Evolutionary conservation across 2,113 vertebrate genomes (phyloP), one percentile per base, ranked within the genome.

Genomic region (Mystacornis crossleyi): DNA sequence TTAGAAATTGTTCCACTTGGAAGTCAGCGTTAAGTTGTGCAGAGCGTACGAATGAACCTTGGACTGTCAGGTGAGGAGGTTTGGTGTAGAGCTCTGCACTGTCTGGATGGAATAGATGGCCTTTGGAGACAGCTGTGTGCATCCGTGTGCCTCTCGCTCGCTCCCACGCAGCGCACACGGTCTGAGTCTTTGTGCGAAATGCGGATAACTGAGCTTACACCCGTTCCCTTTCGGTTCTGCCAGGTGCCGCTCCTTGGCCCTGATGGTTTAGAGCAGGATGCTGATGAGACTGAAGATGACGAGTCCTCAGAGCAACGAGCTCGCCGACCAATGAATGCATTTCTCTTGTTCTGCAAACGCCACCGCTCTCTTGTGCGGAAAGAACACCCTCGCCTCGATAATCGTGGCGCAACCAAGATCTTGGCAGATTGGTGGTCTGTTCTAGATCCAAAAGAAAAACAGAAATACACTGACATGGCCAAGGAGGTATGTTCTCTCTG

Each of bases 391-490:
- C 99, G 99, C 81, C 98, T 99, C 70, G 99, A 99, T 98, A 99
- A 99, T 96, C 99, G 99, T 42, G 99, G 99, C 86, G 99, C 99
- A 96, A 99, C 99, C 85, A 99, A 99, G 97, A 99, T 99, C 95
- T 96, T 99, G 98, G 99, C 99, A 12, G 99, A 99, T 95, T 99
- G 99, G 99, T 99, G 99, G 99, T 99, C 99, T 31, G 98, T 99
- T 97, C 98, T 99, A 90, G 99, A 99, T 89, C 99, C 99, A 95
- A 99, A 98, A 93, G 99, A 99, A 97, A 99, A 99, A 95, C 99
- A 99, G 97, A 99, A 99, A 95, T 99, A 99, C 96, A 99, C 99
- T 43, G 99, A 99, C 98, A 99, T 99, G 99, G 99, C 99, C 92
- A 99, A 99, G 98, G 99, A 99, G 99, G 99, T 99, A 97, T 64